Base-by-base conservation (phyloP, 2,797 vertebrate species). In the Linurgus olivaceus region DNA sequence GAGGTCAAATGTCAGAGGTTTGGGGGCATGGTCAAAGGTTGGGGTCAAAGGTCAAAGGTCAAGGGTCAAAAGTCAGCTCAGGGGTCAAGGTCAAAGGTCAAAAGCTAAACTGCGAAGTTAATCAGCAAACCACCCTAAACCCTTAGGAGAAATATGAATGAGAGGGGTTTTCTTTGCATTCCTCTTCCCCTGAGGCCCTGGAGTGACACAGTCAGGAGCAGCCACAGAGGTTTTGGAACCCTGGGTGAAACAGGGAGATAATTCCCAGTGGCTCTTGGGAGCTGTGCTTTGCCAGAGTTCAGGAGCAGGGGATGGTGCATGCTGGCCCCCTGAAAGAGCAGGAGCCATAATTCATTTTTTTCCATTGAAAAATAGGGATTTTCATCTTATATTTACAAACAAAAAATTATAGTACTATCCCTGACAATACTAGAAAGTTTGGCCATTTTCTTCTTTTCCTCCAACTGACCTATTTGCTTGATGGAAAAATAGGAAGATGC, bases 101-200 rank as follows among this genome's bases (percentile, higher is more conserved):
- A n/a, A n/a, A n/a, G 96, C 92, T 92, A 88, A 93, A 75, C 75
- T 50, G 66, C 90, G 23, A 91, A 88, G 87, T 97, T 92, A 98
- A 76, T 97, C 97, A 97, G 96, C 96, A 96, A 96, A 94, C 3
- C 17, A 73, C 57, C 57, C 37, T 7, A 73, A 80, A 92, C 75
- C 35, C 59, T 83, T 50, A 24, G 67, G 10, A 83, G 71, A 93
- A 87, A 90, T 81, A 13, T 4, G 63, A 86, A 78, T 52, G 20
- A 80, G 70, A 77, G 44, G 38, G 66, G 9, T 24, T 93, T 89
- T 81, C 50, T 86, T 52, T 76, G 76, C 24, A 6, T 6, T 31
- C 8, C 18, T 77, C 35, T 68, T 66, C 25, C 17, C 9, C 47
- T 57, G 40, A 78, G 24, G 44, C 88, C 35, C n/a, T 84, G 11